Evolutionary conservation across 2,888 invertebrate species (phyloP).

Genomic region (Linnaemya vulpina): DNA sequence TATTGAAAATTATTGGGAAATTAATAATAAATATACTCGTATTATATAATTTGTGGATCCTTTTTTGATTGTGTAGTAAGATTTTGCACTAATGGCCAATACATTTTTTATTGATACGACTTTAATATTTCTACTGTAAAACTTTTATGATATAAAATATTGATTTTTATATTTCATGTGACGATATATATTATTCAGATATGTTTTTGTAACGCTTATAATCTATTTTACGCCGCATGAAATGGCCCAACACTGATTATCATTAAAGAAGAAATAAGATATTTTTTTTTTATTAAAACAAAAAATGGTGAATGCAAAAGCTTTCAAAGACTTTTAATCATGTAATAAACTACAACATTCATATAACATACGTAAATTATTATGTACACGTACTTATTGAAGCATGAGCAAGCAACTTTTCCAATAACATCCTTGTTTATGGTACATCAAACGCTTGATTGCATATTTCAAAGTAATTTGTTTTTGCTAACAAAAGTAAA

Average conservation of each 20-base stretch:
- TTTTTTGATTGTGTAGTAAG: too few species aligned
- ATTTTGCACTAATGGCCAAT: too few species aligned
- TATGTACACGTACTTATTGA: slow-evolving; percentile 28
- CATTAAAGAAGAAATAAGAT: not conserved
- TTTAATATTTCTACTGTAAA: too few species aligned
- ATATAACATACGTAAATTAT: slow-evolving; percentile 27
- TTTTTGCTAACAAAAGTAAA: slow-evolving; percentile 66
- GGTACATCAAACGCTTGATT: slow-evolving; percentile 68
- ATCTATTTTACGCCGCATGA: too few species aligned
- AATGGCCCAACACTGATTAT: not conserved
- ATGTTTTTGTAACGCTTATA: too few species aligned
- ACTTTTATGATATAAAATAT: too few species aligned
- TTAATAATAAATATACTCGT: too few species aligned
- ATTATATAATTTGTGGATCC: too few species aligned
- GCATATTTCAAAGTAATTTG: slow-evolving; percentile 74
- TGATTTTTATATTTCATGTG: too few species aligned
- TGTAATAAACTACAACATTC: slow-evolving; percentile 54
- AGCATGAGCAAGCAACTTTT: slow-evolving; percentile 49
- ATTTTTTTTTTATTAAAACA: not conserved
- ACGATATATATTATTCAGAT: too few species aligned
- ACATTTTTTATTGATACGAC: too few species aligned
- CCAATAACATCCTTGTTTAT: slow-evolving; percentile 48
- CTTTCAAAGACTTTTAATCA: slow-evolving; percentile 45
- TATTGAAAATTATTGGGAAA: too few species aligned
- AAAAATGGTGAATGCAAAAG: slow-evolving; percentile 13